phyloP scores from a whole-genome alignment of 2,113 vertebrate genomes.

The Channa argus region DNA sequence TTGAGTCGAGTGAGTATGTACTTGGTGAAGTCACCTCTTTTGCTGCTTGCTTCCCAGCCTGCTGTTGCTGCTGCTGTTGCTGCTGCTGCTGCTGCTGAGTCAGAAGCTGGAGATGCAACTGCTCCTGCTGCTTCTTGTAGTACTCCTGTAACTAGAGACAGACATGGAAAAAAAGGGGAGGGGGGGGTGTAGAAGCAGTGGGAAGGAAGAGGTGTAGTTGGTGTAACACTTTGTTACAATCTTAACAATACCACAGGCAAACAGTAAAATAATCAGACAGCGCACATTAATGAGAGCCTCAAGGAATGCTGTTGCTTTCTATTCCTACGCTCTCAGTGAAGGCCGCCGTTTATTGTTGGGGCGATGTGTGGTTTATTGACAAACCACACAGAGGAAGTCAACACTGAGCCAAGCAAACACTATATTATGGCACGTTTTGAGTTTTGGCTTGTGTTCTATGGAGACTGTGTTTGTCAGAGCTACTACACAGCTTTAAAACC shows the following conservation, averaged over 20 bases:
- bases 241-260: conserved; percentile 31
- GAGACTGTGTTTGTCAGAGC: conserved; percentile 28
- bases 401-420: conserved; percentile 24
- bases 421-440: neutral
- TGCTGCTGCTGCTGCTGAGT: conserved; percentile 95
- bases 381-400: conserved; percentile 54
- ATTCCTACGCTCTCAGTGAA: conserved; percentile 24
- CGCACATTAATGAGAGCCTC: neutral
- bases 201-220: too few species aligned
- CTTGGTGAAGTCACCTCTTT: conserved; percentile 91
- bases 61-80: conserved; percentile 83
- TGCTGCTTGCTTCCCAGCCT: conserved; percentile 86
- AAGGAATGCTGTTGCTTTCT: conserved; percentile 29
- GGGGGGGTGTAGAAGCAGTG: conserved; percentile 19
- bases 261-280: conserved; percentile 27
- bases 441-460: conserved; percentile 5
- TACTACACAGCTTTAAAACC: neutral
- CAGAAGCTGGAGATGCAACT: conserved; percentile 97
- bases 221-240: conserved; percentile 39
- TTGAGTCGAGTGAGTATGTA: conserved; percentile 61
- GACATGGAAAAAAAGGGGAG: conserved; percentile 24
- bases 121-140: conserved; percentile 99
- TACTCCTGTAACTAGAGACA: conserved; percentile 94
- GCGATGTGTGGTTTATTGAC: conserved; percentile 51
- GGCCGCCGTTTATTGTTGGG: conserved; percentile 49